Base-by-base conservation (phyloP, 2,888 invertebrate species). In the Dermolepida albohirtum region DNA sequence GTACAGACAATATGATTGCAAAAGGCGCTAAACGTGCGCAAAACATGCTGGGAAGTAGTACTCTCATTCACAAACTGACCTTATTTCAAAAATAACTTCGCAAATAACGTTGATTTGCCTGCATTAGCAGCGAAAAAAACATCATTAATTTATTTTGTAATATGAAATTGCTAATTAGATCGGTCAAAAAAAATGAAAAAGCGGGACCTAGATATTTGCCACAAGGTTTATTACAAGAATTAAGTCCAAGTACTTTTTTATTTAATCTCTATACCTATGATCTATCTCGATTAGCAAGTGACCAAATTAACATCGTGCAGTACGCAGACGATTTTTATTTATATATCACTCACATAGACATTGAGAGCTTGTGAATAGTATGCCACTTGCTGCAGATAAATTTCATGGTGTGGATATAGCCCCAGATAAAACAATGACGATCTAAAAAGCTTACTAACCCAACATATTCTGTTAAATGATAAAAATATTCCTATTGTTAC, bases 171-270 rank as follows among this genome's bases (percentile, higher is more conserved):
- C 27, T 22, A 8, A 29, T 29, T 2, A 27, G 51, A 51, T 17
- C 22, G n/a, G n/a, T n/a, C 22, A 8, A 11, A 0, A 27, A 5
- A 11, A 51, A 51, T 11, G 51, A 22, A 8, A 51, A 11, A 5
- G 27, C 27, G 10, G 51, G 51, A 12, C 51, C 51, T 2, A 51
- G 51, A 51, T 51, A 5, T n/a, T 7, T 51, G 8, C 17, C 50
- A 8, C 51, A 51, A 11, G 51, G 51, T 2, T 11, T 51, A 2
- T 29, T 51, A 27, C 51, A 51, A 51, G 51, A 27, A n/a, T 51
- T 27, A 8, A 51, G 10, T 27, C n/a, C 8, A 8, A 51, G 51
- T 27, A 22, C 51, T 1, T 4, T 51, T 2, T n/a, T 51, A 8
- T 51, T 51, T 11, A 51, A 51, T 12, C 5, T 22, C 5, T 51